These are phyloP conservation scores for Habrosyne pyritoides DNA, from an alignment of 2,888 invertebrate genomes.

Conservation along the genomic window DNA sequence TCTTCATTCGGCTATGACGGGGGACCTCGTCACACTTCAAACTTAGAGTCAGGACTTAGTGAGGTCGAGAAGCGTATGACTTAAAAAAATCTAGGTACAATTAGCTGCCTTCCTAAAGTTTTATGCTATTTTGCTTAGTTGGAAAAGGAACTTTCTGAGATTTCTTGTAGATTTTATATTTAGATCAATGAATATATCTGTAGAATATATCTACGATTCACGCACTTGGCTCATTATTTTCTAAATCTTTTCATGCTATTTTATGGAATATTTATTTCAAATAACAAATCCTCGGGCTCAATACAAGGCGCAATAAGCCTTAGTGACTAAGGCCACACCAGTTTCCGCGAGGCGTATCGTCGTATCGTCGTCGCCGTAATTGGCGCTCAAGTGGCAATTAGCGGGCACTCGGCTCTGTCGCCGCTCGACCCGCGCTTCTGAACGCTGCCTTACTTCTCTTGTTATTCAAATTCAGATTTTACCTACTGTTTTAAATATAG, in stretches of 20 bases:
- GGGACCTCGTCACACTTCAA: constrained; percentile 56
- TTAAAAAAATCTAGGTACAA: not conserved
- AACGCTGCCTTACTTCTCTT: constrained; percentile 55
- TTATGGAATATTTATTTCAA: not conserved
- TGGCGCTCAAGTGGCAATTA: constrained; percentile 79
- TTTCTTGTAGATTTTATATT: too few relatives aligned
- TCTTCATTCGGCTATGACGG: constrained; percentile 59
- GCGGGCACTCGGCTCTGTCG: constrained; percentile 65
- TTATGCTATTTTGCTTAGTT: too few relatives aligned
- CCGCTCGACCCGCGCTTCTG: constrained; percentile 49
- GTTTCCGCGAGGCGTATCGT: constrained; percentile 27
- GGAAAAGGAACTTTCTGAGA: too few relatives aligned
- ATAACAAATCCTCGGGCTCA: not conserved
- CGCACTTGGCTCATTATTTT: too few relatives aligned
- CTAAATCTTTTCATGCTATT: too few relatives aligned
- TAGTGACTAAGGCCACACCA: constrained; percentile 11
- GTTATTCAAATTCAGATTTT: constrained; percentile 32
- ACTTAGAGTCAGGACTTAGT: constrained; percentile 26
- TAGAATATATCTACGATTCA: too few relatives aligned
- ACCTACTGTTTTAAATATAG: constrained; percentile 47
- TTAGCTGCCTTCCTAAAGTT: not conserved
- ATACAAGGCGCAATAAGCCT: not conserved
- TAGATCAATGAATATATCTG: too few relatives aligned
- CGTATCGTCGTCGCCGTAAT: constrained; percentile 68
- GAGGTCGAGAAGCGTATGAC: constrained; percentile 18